Evolutionary conservation across 2,797 vertebrate species (phyloP).

Genomic region (Coreius guichenoti): DNA sequence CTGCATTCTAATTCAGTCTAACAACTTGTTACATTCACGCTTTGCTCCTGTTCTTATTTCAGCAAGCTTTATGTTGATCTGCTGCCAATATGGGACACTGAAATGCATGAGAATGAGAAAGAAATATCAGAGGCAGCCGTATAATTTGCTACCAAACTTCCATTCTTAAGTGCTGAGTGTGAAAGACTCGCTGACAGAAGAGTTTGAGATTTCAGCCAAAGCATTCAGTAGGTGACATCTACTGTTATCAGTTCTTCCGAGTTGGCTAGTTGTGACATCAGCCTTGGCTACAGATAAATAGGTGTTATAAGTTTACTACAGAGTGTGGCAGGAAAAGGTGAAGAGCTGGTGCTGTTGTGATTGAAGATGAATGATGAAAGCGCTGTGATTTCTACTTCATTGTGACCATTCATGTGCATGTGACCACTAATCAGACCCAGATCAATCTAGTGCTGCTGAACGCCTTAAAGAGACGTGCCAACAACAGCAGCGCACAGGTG

Average conservation of each 20-base stretch:
- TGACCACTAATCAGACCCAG: slow-evolving; percentile 24
- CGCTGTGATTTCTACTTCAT: slow-evolving; percentile 22
- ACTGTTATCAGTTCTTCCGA: neutral
- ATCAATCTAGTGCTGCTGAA: slow-evolving; percentile 26
- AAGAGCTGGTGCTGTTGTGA: slow-evolving; percentile 10
- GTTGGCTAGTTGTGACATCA: slow-evolving; percentile 20
- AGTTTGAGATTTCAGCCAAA: neutral
- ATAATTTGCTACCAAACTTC: neutral
- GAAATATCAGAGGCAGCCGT: neutral
- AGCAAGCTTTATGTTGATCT: neutral
- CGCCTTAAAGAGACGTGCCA: slow-evolving; percentile 32
- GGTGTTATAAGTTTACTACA: neutral
- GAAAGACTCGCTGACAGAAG: neutral
- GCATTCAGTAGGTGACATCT: neutral
- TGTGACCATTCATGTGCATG: slow-evolving; percentile 29
- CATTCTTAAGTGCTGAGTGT: neutral
- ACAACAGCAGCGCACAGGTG: slow-evolving; percentile 43
- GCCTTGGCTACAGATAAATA: slow-evolving; percentile 6
- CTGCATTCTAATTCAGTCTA: neutral
- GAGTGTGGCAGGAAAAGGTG: slow-evolving; percentile 7
- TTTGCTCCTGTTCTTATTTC: slow-evolving; percentile 2
- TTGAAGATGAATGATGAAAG: slow-evolving; percentile 23
- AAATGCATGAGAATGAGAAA: neutral
- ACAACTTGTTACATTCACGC: neutral
- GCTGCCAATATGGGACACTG: neutral